These are phyloP conservation scores for Andrena chrysosceles DNA, from an alignment of 2,888 invertebrate genomes.

Conservation along the genomic window DNA sequence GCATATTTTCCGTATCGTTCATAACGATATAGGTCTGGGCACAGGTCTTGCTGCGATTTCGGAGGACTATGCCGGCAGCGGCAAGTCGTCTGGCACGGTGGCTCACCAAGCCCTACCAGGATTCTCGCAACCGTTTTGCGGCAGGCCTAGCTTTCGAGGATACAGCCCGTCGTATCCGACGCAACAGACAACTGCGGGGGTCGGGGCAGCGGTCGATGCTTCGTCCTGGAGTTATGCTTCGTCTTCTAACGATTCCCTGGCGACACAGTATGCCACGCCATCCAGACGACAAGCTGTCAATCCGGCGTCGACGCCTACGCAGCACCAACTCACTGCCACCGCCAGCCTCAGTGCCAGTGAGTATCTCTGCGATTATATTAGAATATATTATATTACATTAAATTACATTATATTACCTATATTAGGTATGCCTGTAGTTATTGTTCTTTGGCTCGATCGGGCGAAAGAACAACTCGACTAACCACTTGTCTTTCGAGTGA, in stretches of 20 bases:
- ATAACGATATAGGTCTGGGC: slow-evolving; percentile 62
- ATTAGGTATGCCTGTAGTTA: too few species aligned
- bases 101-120: slow-evolving; percentile 86
- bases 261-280: slow-evolving; percentile 68
- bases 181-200: slow-evolving; percentile 67
- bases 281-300: slow-evolving; percentile 69
- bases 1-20: not conserved
- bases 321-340: slow-evolving; percentile 88
- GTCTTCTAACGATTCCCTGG: slow-evolving; percentile 66
- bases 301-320: slow-evolving; percentile 63
- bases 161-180: slow-evolving; percentile 79
- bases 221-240: slow-evolving; percentile 74
- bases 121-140: slow-evolving; percentile 86
- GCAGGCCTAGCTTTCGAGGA: slow-evolving; percentile 75
- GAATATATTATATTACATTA: too few species aligned
- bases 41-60: slow-evolving; percentile 70
- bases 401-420: too few species aligned
- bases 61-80: slow-evolving; percentile 80
- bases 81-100: slow-evolving; percentile 79
- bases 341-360: slow-evolving; percentile 91
- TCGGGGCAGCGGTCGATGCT: slow-evolving; percentile 52
- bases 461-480: too few species aligned
- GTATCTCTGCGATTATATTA: slow-evolving; percentile 80
- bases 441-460: too few species aligned
- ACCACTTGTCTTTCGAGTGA: not conserved